Evolutionary conservation across 53 echinoderm and acorn worm genomes (phyloP), one percentile per base, ranked within the genome.

Genomic region (Crossaster papposus): DNA sequence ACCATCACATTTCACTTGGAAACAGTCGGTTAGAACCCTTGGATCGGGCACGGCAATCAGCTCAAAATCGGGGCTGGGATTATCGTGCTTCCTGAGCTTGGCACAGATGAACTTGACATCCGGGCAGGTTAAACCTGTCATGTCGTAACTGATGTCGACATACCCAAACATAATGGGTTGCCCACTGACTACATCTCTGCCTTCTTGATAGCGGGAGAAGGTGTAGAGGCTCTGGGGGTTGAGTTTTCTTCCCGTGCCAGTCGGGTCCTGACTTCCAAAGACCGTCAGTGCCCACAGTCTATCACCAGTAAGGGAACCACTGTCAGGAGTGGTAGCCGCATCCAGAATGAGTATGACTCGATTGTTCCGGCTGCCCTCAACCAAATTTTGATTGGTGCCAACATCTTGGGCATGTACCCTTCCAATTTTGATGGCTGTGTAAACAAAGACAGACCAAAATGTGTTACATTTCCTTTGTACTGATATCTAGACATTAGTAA

Each of bases 21-120:
- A 95, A 88, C 97, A 95, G 52, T 95, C 92, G 8, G 95, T 93
- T 2, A 97, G 91, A 14, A 95, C 94, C 44, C 90, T 68, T 11
- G 91, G 81, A 78, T 95, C 92, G 20, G 97, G 97, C 13, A 94
- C 84, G 4, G 95, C 89, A 30, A 81, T 36, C 23, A 99, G 77
- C 38, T 93, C 90, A 93, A 95, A 99, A 50, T 95, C 95, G 52
- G 99, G 96, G 22, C 77, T 78, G 55, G 99, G 89, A 4, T 80
- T 51, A 23, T 70, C 7, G 2, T 84, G 88, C 78, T 94, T 93
- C 11, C 89, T 79, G 4, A 99, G 92, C 37, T 89, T 89, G 2
- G 92, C 93, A 72, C 99, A 99, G 30, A 99, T 70, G 76, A 96
- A 95, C 36, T 23, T 86, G 37, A 96, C 92, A 0, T 99, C 93